A percentile compares a stretch with the other conserved stretches of the same genome.
Conservation (phyloP, 1,140 invertebrate species). For the Drosophila pseudoananassae region DNA sequence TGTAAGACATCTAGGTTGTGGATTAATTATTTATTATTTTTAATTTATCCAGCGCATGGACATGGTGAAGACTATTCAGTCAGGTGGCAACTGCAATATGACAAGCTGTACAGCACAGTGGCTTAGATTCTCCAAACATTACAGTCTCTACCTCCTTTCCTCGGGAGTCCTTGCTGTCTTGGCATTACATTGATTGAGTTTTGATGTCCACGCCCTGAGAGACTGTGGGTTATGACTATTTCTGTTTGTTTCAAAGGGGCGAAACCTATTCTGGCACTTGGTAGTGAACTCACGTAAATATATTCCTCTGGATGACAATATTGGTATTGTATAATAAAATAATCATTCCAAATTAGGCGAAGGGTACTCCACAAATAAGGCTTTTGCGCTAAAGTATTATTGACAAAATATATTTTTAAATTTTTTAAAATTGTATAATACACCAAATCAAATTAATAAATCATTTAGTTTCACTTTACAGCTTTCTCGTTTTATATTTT, state of each 20-base stretch:
- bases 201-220: constrained; percentile 31
- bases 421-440: background rate
- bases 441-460: background rate
- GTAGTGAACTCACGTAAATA: constrained; percentile 40
- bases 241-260: background rate
- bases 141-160: constrained; percentile 1
- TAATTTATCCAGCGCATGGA: constrained; percentile 1
- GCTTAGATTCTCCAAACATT: background rate
- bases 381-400: background rate
- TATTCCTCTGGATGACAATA: constrained; percentile 26
- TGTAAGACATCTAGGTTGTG: background rate
- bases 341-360: constrained; percentile 45
- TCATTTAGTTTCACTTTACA: background rate
- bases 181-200: constrained; percentile 62
- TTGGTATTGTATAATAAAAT: constrained; percentile 45
- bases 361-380: background rate
- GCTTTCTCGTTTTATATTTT: background rate
- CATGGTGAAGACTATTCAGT: constrained; percentile 26
- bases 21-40: background rate
- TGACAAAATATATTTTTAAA: too few relatives aligned
- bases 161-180: constrained; percentile 10
- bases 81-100: constrained; percentile 45
- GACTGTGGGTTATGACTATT: constrained; percentile 21
- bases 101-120: constrained; percentile 40
- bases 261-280: constrained; percentile 14